phyloP scores from a whole-genome alignment of 1,140 invertebrate genomes.

The Aphidius ervi region DNA sequence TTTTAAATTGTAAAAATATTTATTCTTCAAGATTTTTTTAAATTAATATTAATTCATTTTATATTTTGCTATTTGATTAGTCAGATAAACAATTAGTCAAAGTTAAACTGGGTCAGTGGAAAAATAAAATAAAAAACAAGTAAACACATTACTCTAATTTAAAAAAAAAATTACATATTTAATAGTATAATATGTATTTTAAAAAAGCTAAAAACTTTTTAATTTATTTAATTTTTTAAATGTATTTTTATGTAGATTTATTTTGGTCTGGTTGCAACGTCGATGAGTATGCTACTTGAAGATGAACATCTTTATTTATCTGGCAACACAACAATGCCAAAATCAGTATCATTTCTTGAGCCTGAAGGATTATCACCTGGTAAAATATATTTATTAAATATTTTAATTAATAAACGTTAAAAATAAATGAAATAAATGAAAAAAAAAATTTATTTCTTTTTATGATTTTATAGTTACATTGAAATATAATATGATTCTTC shows the following conservation, averaged over 20 bases:
- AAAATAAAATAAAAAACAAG: too few relatives aligned
- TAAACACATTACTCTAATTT: too few relatives aligned
- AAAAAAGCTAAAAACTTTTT: not conserved
- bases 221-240: not conserved
- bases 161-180: not conserved
- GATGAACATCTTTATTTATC: constrained; percentile 50
- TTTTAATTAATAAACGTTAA: not conserved
- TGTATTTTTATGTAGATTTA: constrained; percentile 48
- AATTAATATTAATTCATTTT: too few relatives aligned
- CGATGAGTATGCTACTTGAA: constrained; percentile 44
- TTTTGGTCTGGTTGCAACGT: constrained; percentile 46
- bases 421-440: not conserved
- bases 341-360: constrained; percentile 50
- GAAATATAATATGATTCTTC: constrained; percentile 49
- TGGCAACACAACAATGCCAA: constrained; percentile 44
- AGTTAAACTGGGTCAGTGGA: too few relatives aligned
- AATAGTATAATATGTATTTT: not conserved
- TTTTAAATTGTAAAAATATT: too few relatives aligned
- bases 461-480: constrained; percentile 49
- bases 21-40: too few relatives aligned
- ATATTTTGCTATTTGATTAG: too few relatives aligned
- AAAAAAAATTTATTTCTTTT: constrained; percentile 17
- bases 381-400: constrained; percentile 33
- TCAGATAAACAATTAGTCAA: too few relatives aligned
- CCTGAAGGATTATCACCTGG: constrained; percentile 51